Conservation (phyloP, 30 jellyfish, hydroid and myxozoan species). For the Sanderia malayensis region DNA sequence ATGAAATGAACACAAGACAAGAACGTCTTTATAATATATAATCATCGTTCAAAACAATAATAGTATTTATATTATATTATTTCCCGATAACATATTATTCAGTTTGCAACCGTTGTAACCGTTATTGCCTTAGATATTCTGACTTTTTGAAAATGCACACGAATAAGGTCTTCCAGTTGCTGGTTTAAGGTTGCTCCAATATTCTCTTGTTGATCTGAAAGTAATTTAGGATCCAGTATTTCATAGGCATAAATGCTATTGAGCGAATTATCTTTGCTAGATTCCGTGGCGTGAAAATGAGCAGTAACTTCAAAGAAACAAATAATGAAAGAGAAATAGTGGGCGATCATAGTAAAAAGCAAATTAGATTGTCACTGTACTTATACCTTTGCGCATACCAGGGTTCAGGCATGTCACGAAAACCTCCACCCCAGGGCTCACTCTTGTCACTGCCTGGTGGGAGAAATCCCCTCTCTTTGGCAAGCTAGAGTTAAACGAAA, state of each 20-base stretch:
- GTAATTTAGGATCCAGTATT: background rate
- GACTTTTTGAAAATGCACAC: conserved; percentile 7
- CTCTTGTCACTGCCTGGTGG: conserved; percentile 4
- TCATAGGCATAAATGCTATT: background rate
- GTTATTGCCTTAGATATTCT: too few relatives aligned
- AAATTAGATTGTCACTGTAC: too few relatives aligned
- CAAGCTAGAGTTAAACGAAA: conserved; percentile 17
- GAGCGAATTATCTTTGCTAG: background rate
- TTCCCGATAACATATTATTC: too few relatives aligned
- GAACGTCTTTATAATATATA: too few relatives aligned
- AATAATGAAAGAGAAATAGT: background rate
- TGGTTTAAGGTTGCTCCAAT: conserved; percentile 21
- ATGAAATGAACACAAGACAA: too few relatives aligned
- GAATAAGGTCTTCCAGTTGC: conserved; percentile 17
- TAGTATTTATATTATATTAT: too few relatives aligned
- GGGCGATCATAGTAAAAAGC: too few relatives aligned
- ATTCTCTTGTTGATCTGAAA: conserved; percentile 10
- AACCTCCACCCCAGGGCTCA: background rate
- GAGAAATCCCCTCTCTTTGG: conserved; percentile 14
- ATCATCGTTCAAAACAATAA: too few relatives aligned
- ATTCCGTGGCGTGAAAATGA: background rate
- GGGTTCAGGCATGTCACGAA: background rate
- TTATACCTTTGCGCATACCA: conserved; percentile 5
- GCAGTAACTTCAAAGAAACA: background rate
- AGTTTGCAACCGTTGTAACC: too few relatives aligned